phyloP scores from a whole-genome alignment of 2,888 invertebrate genomes.

The Bugulina stolonifera region DNA sequence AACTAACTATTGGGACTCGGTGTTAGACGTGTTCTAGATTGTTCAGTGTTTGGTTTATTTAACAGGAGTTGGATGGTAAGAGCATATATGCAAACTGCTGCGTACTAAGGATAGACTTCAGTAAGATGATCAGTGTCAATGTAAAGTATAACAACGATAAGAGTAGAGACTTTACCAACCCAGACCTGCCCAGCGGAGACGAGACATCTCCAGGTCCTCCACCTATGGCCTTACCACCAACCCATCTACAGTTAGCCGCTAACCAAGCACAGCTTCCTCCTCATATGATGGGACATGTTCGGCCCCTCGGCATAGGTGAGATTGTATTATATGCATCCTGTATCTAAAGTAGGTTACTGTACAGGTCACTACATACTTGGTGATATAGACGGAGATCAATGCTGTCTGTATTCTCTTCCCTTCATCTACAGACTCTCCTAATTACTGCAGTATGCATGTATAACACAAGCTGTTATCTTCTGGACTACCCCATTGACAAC shows the following conservation, averaged over 20 bases:
- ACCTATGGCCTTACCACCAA: background rate
- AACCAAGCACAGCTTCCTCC: background rate
- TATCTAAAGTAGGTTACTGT: too few relatives aligned
- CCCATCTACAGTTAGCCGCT: background rate
- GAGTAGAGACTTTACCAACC: constrained; percentile 97
- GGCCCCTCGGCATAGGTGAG: background rate
- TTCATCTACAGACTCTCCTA: too few relatives aligned
- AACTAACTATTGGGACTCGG: too few relatives aligned
- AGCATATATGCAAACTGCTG: constrained; percentile 99
- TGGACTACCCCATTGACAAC: too few relatives aligned
- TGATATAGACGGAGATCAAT: too few relatives aligned
- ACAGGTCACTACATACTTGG: too few relatives aligned
- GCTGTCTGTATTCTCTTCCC: too few relatives aligned
- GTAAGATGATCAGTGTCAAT: constrained; percentile 93
- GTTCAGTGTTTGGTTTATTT: too few relatives aligned
- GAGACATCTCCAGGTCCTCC: background rate
- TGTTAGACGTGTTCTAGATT: too few relatives aligned
- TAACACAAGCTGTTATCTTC: too few relatives aligned
- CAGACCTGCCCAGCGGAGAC: constrained; percentile 91
- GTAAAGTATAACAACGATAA: constrained; percentile 99
- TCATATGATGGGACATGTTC: background rate
- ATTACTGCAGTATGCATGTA: too few relatives aligned
- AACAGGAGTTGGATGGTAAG: constrained; percentile 88
- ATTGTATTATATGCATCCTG: too few relatives aligned
- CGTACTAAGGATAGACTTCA: constrained; percentile 97